phyloP scores from a whole-genome alignment of 2,888 invertebrate species.

The Salpingus planirostris region DNA sequence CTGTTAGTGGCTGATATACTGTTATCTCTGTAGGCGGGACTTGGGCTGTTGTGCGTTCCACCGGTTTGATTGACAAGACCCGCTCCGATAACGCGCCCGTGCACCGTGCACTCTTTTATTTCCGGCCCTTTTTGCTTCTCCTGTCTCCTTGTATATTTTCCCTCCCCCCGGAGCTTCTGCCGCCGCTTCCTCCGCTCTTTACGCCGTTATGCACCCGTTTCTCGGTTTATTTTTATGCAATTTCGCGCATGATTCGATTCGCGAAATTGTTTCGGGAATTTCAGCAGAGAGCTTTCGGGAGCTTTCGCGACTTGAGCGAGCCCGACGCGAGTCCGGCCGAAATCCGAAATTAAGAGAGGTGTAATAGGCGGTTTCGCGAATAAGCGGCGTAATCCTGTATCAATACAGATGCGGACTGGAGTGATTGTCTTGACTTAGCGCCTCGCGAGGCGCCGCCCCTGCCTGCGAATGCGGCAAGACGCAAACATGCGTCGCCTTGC shows the following conservation, averaged over 20 bases:
- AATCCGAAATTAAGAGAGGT: slow-evolving; percentile 29
- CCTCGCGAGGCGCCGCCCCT: slow-evolving; percentile 35
- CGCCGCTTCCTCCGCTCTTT: no score
- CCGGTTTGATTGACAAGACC: slow-evolving; percentile 37
- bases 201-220: no score
- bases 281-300: slow-evolving; percentile 5
- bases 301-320: not conserved
- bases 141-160: no score
- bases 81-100: slow-evolving; percentile 27
- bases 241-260: slow-evolving; percentile 22
- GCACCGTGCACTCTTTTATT: slow-evolving; percentile 31
- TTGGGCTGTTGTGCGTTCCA: slow-evolving; percentile 18
- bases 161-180: no score
- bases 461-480: slow-evolving; percentile 30
- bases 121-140: slow-evolving; percentile 15
- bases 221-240: no score
- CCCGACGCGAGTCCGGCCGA: no score
- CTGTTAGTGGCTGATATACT: slow-evolving; percentile 24
- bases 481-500: slow-evolving; percentile 18
- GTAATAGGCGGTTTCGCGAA: no score
- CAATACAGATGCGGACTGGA: slow-evolving; percentile 31
- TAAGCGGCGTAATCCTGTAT: slow-evolving; percentile 38
- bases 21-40: slow-evolving; percentile 26
- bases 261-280: slow-evolving; percentile 1
- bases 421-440: slow-evolving; percentile 42